Base-by-base conservation (phyloP, 2,888 invertebrate genomes). In the Pimpla rufipes region DNA sequence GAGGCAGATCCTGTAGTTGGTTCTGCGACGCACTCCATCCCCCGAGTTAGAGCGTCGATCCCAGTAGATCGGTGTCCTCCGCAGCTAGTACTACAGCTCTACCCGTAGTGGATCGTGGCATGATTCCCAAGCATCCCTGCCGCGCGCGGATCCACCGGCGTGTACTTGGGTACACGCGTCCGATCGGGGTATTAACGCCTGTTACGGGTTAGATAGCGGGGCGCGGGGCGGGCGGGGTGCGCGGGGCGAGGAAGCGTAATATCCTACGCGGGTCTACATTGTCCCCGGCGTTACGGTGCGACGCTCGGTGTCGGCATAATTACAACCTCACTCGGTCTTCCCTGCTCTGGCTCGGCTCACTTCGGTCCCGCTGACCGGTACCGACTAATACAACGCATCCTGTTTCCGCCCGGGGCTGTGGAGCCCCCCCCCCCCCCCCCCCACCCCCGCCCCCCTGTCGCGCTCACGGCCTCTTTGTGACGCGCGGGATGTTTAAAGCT, bases 151-250 rank as follows among this genome's bases (percentile, higher is more conserved):
- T 66, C 50, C 59, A 29, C 29, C n/a, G 29, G 73, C 18, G 84
- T 6, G 29, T 35, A 37, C 62, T 84, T 80, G 52, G 81, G 77
- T 84, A 84, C 71, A 81, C 82, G 83, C 80, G 83, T 80, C 71
- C 83, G 81, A 81, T 83, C 76, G 82, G 52, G 85, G 87, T 79
- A 86, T 87, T 87, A 87, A 83, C 84, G 84, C 86, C 84, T 87
- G 87, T 87, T 84, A 85, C 85, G 57, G 66, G 76, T 21, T 71
- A 75, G 73, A 84, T 83, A 83, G 86, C 62, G 40, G 57, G 42
- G 29, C 3, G 29, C 29, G 29, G 5, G 29, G n/a, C n/a, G n/a
- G n/a, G n/a, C n/a, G 29, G 29, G 29, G 52, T 45, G 29, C n/a
- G 67, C 40, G 70, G 66, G 77, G 71, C 70, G 45, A 67, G 71